Evolutionary conservation across 2,797 vertebrate species (phyloP), one percentile per base, ranked within the genome.

Genomic region (Danio albolineatus): DNA sequence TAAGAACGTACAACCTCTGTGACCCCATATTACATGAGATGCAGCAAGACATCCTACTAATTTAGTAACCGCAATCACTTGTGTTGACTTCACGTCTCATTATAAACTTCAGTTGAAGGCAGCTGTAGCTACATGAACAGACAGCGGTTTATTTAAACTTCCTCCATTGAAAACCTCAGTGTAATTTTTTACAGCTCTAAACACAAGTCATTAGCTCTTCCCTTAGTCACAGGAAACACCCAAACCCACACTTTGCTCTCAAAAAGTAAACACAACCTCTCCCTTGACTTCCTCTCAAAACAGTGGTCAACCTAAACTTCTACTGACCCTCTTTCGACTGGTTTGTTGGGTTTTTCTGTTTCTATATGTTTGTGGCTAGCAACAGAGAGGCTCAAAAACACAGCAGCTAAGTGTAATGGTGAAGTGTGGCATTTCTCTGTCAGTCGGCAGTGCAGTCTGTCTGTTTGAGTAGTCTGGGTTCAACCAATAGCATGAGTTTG

Each of bases 181-280:
- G 66, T 53, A 19, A 19, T 19, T 53, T 19, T 53, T 56, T 6
- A 71, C 12, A 21, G 38, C 12, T 5, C 16, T 41, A 17, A 19
- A 38, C 36, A 62, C 36, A 56, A 19, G 12, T 51, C 0, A 0
- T 59, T 6, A 59, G 21, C 56, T 28, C 36, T 6, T 59, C 36
- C 7, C 66, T 49, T 53, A 69, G 48, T 17, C 28, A 39, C 36
- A 69, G 14, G 16, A 14, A 73, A 73, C 71, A 60, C 71, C 53
- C 48, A 53, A 69, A 69, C 10, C 28, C 38, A 39, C 48, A 53
- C 48, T 53, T 10, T 4, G 6, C n/a, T 21, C 2, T 57, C 17
- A 43, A 43, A 44, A 44, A 44, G 8, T 44, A 57, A 21, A 72
- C 7, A 44, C 17, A 6, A 2, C 9, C 56, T 48, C 43, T 59